Percentiles rank a stretch among this genome's conserved stretches.
Evolutionary conservation across 2,888 invertebrate species (phyloP).

Genomic region (Heliconius charithonia): DNA sequence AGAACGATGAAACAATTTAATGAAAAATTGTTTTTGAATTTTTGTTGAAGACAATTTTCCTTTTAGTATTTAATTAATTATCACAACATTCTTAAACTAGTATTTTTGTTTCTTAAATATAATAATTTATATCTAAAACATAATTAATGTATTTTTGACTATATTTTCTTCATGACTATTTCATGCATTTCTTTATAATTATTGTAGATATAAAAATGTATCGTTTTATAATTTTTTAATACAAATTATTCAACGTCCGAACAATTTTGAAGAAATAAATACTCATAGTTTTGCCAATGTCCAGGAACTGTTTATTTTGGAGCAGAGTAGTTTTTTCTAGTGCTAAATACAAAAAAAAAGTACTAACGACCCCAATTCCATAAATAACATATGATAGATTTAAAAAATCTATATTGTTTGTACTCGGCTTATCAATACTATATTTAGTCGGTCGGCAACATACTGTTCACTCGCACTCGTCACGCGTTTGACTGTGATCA

Average conservation of each 20-base stretch:
- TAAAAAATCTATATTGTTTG: background rate
- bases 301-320: conserved; percentile 4
- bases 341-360: conserved; percentile 4
- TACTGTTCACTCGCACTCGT: conserved; percentile 29
- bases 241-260: background rate
- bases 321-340: background rate
- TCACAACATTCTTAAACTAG: background rate
- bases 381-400: conserved; percentile 5
- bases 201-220: background rate
- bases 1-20: conserved; percentile 32
- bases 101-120: too few species aligned
- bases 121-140: too few species aligned
- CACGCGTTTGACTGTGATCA: conserved; percentile 37
- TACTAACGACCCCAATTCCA: conserved; percentile 12
- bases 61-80: background rate
- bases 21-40: too few species aligned
- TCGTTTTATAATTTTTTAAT: background rate
- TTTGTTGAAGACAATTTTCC: background rate
- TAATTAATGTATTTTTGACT: too few species aligned
- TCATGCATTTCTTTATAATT: too few species aligned
- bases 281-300: background rate
- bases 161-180: too few species aligned
- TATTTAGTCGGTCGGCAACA: conserved; percentile 32
- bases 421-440: conserved; percentile 14
- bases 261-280: background rate